Conservation (phyloP, 2,888 invertebrate genomes). For the Nysson spinosus region DNA sequence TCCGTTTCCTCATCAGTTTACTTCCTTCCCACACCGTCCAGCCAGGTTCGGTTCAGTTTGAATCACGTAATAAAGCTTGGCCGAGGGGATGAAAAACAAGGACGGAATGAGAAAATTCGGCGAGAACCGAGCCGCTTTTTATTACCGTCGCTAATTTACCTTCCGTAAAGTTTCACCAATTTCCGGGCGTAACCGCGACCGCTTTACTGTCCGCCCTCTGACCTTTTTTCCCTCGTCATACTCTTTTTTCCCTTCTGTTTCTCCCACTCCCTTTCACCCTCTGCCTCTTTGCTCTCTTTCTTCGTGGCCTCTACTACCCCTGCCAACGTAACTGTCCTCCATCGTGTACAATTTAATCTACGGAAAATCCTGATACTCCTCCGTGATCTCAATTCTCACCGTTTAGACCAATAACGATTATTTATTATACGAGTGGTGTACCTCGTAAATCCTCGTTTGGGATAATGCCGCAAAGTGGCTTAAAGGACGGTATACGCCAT, state of each 20-base stretch:
- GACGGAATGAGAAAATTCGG: conserved; percentile 37
- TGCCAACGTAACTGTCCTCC: conserved; percentile 16
- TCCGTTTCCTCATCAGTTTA: conserved; percentile 2
- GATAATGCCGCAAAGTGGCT: no score
- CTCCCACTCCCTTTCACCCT: conserved; percentile 17
- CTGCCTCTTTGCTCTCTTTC: conserved; percentile 19
- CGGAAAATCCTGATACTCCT: conserved; percentile 25
- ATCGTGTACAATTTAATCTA: conserved; percentile 44
- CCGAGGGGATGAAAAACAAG: conserved; percentile 12
- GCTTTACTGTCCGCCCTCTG: conserved; percentile 52
- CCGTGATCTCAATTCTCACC: background rate
- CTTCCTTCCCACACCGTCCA: background rate
- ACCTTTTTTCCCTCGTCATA: conserved; percentile 32
- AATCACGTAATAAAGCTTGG: conserved; percentile 2
- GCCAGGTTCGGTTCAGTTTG: conserved; percentile 1
- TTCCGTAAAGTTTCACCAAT: conserved; percentile 67
- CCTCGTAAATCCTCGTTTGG: no score
- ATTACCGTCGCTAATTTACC: conserved; percentile 67
- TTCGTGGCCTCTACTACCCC: conserved; percentile 18
- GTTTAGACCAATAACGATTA: background rate
- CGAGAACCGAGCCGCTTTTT: conserved; percentile 58
- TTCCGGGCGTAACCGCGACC: conserved; percentile 58
- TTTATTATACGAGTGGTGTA: no score
- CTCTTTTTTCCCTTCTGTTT: conserved; percentile 24
- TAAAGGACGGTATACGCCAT: no score